Evolutionary conservation across 2,797 vertebrate species (phyloP), one percentile per base, ranked within the genome.

Genomic region (Chrysocyon brachyurus): DNA sequence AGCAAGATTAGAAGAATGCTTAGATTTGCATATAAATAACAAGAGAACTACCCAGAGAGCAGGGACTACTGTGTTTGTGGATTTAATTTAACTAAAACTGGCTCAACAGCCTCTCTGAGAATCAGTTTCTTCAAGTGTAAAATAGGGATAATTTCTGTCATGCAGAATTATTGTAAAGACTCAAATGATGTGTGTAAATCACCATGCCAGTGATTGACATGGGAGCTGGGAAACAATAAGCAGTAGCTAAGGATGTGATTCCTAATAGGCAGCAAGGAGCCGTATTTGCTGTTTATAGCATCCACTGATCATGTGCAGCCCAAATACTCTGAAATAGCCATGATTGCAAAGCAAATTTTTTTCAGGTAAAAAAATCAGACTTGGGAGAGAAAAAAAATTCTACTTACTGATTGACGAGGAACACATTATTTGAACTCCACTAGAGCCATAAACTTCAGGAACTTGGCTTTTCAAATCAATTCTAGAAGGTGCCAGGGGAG

Each of bases 31-130:
- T 49, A 16, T 77, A 82, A 88, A 54, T 83, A 84, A 79, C 64
- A 72, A n/a, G 1, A 49, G 14, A 68, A 17, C 56, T 8, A 84
- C 26, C 24, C 85, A 73, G 52, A 72, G 8, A 16, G 31, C 21
- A 77, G 17, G 54, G 19, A 56, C 49, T 52, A 63, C 64, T 85
- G 68, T 31, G 31, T 75, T 87, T 75, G 8, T 52, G 31, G 26
- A 57, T 81, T 88, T 90, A 88, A 94, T 57, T 91, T 88, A 73
- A 78, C 56, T 89, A 64, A 95, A 96, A 31, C 26, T 6, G 1
- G 49, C n/a, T 68, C 33, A 96, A 56, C 1, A 70, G 46, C 7
- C 16, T 95, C n/a, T 59, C 22, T 49, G 64, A 87, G 6, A 96
- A 82, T 79, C n/a, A 70, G 9, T 72, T 90, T 90, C 26, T 84